Evolutionary conservation across 2,797 vertebrate genomes (phyloP).

Genomic region (Antrozous pallidus): DNA sequence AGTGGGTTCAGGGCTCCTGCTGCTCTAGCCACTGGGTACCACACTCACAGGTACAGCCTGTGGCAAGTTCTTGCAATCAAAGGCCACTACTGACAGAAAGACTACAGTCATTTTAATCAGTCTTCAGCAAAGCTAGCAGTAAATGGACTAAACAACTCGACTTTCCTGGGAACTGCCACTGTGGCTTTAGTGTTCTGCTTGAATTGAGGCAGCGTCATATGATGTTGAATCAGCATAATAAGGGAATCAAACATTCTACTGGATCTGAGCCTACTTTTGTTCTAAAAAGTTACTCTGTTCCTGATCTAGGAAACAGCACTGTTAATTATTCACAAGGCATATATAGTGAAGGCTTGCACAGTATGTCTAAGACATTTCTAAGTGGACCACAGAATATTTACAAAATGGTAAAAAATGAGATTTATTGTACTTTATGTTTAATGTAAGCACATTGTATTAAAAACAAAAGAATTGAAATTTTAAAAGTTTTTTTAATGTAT

Average conservation of each 20-base stretch:
- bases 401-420: not conserved
- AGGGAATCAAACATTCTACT: constrained; percentile 44
- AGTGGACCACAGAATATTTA: not conserved
- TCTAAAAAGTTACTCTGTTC: constrained; percentile 33
- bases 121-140: constrained; percentile 56
- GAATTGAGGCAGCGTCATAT: constrained; percentile 40
- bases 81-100: constrained; percentile 60
- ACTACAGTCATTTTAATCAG: constrained; percentile 71
- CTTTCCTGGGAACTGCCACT: constrained; percentile 62
- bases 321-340: constrained; percentile 51
- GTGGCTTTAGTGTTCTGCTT: constrained; percentile 57
- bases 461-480: not conserved
- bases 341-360: not conserved
- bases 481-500: not conserved
- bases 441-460: not conserved
- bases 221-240: constrained; percentile 41
- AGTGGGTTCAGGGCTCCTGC: not conserved
- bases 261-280: constrained; percentile 10
- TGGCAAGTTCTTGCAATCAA: constrained; percentile 69
- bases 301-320: not conserved
- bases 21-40: constrained; percentile 39
- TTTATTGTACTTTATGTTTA: not conserved
- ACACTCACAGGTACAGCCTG: constrained; percentile 34
- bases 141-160: constrained; percentile 49
- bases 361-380: not conserved